A percentile compares a stretch with the other conserved stretches of the same genome.
Conservation (phyloP, 2,113 vertebrate species). For the Ptyas mucosa region DNA sequence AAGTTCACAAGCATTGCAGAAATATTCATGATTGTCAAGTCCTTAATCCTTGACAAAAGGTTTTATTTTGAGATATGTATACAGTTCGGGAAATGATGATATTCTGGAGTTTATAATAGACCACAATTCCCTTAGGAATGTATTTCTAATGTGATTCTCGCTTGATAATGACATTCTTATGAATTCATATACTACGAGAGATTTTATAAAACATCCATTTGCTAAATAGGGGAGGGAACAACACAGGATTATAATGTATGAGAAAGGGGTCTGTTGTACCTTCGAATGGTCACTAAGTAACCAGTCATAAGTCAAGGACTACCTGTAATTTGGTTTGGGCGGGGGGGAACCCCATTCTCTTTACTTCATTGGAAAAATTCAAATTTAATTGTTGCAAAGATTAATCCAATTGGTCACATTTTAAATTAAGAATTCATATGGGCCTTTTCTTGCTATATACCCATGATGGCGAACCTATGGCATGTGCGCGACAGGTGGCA, state of each 20-base stretch:
- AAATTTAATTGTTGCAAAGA: background rate
- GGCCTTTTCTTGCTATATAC: background rate
- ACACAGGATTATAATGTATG: background rate
- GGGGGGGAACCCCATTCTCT: rapidly evolving
- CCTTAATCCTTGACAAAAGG: background rate
- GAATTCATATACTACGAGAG: background rate
- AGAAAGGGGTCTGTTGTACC: too few species aligned
- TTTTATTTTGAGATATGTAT: background rate
- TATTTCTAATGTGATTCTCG: background rate
- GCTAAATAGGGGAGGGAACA: background rate
- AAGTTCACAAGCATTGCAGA: background rate
- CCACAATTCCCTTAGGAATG: background rate
- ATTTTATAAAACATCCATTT: background rate
- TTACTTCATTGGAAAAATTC: background rate
- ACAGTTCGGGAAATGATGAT: too few species aligned
- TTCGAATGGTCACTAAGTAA: too few species aligned
- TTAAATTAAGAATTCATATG: background rate
- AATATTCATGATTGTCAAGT: background rate
- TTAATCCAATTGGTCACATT: background rate
- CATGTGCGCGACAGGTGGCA: too few species aligned
- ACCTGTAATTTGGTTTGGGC: background rate
- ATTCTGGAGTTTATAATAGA: background rate
- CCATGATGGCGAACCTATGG: too few species aligned
- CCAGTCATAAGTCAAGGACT: too few species aligned
- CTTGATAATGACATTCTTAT: background rate